A percentile compares a stretch with the other conserved stretches of the same genome.
Evolutionary conservation across 2,888 invertebrate species (phyloP).

Genomic region (Cyclophora albipunctata): DNA sequence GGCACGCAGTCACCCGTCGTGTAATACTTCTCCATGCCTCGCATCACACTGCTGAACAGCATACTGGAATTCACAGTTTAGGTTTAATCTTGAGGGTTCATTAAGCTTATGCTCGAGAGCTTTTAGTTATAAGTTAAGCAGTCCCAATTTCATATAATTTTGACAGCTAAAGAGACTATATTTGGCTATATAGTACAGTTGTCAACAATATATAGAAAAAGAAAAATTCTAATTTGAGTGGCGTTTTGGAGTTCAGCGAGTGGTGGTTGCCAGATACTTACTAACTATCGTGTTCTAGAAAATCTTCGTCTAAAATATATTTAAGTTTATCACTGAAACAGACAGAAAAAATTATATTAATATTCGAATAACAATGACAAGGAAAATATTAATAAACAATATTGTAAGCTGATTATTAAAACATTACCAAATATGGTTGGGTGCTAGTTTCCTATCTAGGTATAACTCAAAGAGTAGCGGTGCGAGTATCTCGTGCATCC

Average conservation of each 20-base stretch:
- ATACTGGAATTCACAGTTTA: conserved; percentile 49
- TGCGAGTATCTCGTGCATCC: conserved; percentile 91
- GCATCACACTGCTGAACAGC: conserved; percentile 78
- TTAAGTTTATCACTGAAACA: conserved; percentile 77
- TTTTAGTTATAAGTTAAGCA: no score
- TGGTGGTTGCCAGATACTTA: conserved; percentile 63
- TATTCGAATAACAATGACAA: not conserved
- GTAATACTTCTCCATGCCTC: conserved; percentile 78
- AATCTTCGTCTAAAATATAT: conserved; percentile 79
- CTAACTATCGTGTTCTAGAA: conserved; percentile 87
- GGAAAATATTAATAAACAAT: no score
- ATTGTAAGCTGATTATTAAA: no score
- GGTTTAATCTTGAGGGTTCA: no score
- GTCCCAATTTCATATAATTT: no score
- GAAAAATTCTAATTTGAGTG: no score
- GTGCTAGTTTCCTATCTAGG: conserved; percentile 78
- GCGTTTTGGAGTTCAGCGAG: no score
- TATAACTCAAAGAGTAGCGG: conserved; percentile 85
- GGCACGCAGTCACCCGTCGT: conserved; percentile 75
- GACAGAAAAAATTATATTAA: conserved; percentile 11
- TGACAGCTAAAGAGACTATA: no score
- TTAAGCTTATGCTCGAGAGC: no score
- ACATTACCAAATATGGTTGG: conserved; percentile 37
- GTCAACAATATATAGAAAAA: no score
- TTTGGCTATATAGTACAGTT: no score